These are phyloP conservation scores for Nothura maculosa DNA, from an alignment of 2,797 vertebrate species.

Conservation along the genomic window DNA sequence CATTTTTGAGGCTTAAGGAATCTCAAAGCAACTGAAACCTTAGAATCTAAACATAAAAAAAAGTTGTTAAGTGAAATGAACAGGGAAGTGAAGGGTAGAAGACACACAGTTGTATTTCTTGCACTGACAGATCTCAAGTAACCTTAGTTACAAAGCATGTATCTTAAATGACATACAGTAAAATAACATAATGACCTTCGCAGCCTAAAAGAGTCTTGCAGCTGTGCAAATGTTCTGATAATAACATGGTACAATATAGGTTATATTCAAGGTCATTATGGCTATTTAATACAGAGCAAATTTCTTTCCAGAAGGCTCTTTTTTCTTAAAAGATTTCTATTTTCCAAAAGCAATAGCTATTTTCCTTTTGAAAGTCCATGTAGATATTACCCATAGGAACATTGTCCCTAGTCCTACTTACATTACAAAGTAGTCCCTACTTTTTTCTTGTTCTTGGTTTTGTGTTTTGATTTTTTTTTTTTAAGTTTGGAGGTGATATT, in stretches of 20 bases:
- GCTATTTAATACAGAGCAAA: constrained; percentile 1
- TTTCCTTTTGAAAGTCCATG: not conserved
- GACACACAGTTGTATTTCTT: not conserved
- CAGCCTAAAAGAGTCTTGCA: constrained; percentile 33
- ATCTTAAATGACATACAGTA: not conserved
- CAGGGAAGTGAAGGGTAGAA: not conserved
- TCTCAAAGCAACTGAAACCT: not conserved
- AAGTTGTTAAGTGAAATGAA: not conserved
- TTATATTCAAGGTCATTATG: constrained; percentile 38
- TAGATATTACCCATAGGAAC: not conserved
- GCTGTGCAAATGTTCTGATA: constrained; percentile 19
- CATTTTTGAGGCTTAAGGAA: not conserved
- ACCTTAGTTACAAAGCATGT: not conserved
- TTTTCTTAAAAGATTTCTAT: not conserved
- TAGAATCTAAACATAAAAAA: not conserved
- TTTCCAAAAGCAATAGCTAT: not conserved
- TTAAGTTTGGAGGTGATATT: not conserved
- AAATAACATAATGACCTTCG: constrained; percentile 1
- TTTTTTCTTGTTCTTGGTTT: no score
- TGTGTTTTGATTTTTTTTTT: not conserved
- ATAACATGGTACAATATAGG: not conserved
- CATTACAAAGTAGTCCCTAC: not conserved
- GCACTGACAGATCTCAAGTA: not conserved
- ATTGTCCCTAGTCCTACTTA: not conserved
- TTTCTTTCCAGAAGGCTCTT: not conserved